phyloP scores from a whole-genome alignment of 1,140 invertebrate species.

The Luehdorfia chinensis region DNA sequence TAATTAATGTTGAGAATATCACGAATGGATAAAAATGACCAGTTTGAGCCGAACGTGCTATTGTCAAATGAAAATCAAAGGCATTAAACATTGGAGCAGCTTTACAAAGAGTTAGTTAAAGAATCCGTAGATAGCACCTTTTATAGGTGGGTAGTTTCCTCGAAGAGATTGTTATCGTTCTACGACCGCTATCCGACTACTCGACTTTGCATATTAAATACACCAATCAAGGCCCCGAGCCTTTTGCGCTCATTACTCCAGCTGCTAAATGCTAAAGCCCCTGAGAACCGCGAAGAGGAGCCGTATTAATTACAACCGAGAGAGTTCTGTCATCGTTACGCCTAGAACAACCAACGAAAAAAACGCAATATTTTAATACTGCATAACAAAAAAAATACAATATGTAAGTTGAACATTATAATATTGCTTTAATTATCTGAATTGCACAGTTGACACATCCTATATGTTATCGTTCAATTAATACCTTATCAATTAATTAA shows the following conservation, averaged over 20 bases:
- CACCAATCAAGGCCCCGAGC: constrained; percentile 40
- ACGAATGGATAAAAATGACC: neutral
- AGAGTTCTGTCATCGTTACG: constrained; percentile 21
- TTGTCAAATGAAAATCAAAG: constrained; percentile 6
- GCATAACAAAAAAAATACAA: no score
- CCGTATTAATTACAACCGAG: constrained; percentile 42
- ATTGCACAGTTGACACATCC: neutral
- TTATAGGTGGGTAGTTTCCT: constrained; percentile 10
- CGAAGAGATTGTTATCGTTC: constrained; percentile 12
- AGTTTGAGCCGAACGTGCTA: constrained; percentile 9
- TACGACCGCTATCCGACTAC: constrained; percentile 26
- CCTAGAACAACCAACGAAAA: constrained; percentile 4
- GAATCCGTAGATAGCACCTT: constrained; percentile 7
- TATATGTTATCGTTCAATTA: constrained; percentile 16
- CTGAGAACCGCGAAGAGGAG: constrained; percentile 24
- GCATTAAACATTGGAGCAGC: neutral
- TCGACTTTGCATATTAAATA: constrained; percentile 55
- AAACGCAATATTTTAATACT: neutral
- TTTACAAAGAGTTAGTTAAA: constrained; percentile 9
- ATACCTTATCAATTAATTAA: constrained; percentile 18
- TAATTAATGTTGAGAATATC: neutral
- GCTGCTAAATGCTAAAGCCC: constrained; percentile 37
- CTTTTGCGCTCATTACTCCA: constrained; percentile 37
- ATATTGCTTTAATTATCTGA: no score
- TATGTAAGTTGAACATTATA: no score